Conservation (phyloP, 2,113 vertebrate species). For the Falcunculus frontatus region DNA sequence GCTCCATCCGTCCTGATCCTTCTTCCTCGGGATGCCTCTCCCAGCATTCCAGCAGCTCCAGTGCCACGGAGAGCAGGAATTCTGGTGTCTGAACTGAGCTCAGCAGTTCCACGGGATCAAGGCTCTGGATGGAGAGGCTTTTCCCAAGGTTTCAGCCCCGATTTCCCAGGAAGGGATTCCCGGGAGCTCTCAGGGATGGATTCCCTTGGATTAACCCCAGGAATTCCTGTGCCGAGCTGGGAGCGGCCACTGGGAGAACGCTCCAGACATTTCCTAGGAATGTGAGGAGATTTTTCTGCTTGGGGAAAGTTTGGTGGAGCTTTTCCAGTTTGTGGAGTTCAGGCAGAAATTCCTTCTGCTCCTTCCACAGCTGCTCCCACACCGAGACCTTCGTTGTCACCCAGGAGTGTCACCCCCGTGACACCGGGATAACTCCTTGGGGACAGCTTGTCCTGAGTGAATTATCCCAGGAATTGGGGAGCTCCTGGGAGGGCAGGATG, state of each 20-base stretch:
- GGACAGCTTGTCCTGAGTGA: not conserved
- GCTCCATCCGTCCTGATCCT: fast-evolving
- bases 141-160: not conserved
- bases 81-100: not conserved
- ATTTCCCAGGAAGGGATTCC: not conserved
- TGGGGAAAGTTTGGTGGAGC: not conserved
- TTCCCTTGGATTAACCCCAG: not conserved
- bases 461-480: not conserved
- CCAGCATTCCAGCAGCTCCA: fast-evolving
- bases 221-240: not conserved
- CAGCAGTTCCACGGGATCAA: fast-evolving
- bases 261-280: not conserved
- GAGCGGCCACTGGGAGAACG: not conserved
- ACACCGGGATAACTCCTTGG: not conserved
- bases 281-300: not conserved
- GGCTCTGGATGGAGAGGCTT: not conserved
- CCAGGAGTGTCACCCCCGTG: not conserved
- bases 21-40: not conserved
- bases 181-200: not conserved
- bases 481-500: not conserved
- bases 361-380: not conserved
- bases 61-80: not conserved
- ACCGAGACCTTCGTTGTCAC: not conserved
- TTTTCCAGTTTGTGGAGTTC: too few species aligned
- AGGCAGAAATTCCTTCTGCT: not conserved